Conservation (phyloP, 2,113 vertebrate genomes). For the Corythornis madagascariensis region DNA sequence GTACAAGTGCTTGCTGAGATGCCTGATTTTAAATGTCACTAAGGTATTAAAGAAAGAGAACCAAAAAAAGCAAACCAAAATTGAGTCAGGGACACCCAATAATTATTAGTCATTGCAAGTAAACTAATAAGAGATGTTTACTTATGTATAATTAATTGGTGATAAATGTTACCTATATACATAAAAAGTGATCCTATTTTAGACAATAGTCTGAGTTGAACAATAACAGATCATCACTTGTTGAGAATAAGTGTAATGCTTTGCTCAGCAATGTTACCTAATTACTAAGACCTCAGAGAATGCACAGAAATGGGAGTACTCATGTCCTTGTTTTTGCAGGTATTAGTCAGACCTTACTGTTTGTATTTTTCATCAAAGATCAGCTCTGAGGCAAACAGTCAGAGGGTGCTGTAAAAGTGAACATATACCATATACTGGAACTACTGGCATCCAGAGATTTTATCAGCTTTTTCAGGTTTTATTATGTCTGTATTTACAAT, state of each 20-base stretch:
- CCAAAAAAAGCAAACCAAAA: not conserved
- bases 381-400: conserved; percentile 46
- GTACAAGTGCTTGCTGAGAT: not conserved
- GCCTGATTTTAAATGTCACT: not conserved
- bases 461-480: conserved; percentile 12
- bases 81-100: not conserved
- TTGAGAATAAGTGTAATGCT: not conserved
- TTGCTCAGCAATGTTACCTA: not conserved
- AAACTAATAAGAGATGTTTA: not conserved
- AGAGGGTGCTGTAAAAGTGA: conserved; percentile 42
- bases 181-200: not conserved
- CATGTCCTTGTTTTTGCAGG: not conserved
- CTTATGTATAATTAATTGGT: not conserved
- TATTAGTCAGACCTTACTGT: conserved; percentile 41
- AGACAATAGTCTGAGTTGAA: not conserved
- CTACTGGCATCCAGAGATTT: conserved; percentile 22
- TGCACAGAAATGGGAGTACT: not conserved
- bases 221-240: not conserved
- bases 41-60: not conserved
- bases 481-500: not conserved
- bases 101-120: not conserved
- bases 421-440: conserved; percentile 18
- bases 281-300: not conserved
- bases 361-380: conserved; percentile 38
- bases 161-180: not conserved